Evolutionary conservation across 2,113 vertebrate genomes (phyloP).

Genomic region (Caranx ignobilis): DNA sequence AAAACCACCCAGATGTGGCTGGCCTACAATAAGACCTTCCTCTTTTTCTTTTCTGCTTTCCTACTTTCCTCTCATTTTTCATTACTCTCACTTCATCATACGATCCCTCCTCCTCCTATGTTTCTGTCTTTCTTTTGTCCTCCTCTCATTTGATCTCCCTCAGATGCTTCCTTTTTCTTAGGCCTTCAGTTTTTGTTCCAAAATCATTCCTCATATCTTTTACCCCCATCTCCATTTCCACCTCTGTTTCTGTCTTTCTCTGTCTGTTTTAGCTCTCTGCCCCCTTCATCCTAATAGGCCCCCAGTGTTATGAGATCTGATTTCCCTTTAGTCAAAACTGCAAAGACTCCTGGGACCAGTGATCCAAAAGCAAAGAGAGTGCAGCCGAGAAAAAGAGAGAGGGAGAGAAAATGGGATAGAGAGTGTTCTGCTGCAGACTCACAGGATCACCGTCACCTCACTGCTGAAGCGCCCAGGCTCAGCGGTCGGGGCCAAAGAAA

Average conservation of each 20-base stretch:
- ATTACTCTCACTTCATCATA: slow-evolving; percentile 68
- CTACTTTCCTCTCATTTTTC: slow-evolving; percentile 51
- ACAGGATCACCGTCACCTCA: slow-evolving; percentile 63
- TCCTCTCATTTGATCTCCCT: slow-evolving; percentile 38
- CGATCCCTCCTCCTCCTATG: slow-evolving; percentile 1
- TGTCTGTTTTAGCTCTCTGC: slow-evolving; percentile 40
- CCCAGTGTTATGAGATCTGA: slow-evolving; percentile 74
- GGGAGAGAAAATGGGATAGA: background rate
- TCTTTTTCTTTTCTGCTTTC: slow-evolving; percentile 30
- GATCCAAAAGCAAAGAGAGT: slow-evolving; percentile 45
- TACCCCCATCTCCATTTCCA: slow-evolving; percentile 24
- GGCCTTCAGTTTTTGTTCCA: slow-evolving; percentile 32
- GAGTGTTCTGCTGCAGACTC: slow-evolving; percentile 51
- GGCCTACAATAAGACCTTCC: slow-evolving; percentile 50
- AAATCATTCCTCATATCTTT: slow-evolving; percentile 35
- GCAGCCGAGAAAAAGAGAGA: slow-evolving; percentile 26
- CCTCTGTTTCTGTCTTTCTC: slow-evolving; percentile 15
- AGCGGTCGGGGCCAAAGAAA: slow-evolving; percentile 58
- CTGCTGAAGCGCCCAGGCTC: slow-evolving; percentile 54
- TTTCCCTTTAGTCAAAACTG: slow-evolving; percentile 75
- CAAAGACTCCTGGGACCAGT: slow-evolving; percentile 59
- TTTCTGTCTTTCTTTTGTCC: slow-evolving; percentile 45
- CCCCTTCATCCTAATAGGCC: slow-evolving; percentile 44
- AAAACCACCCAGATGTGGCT: slow-evolving; percentile 76
- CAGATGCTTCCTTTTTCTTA: slow-evolving; percentile 19